phyloP scores from a whole-genome alignment of 2,113 vertebrate species.

The Tauraco erythrolophus region DNA sequence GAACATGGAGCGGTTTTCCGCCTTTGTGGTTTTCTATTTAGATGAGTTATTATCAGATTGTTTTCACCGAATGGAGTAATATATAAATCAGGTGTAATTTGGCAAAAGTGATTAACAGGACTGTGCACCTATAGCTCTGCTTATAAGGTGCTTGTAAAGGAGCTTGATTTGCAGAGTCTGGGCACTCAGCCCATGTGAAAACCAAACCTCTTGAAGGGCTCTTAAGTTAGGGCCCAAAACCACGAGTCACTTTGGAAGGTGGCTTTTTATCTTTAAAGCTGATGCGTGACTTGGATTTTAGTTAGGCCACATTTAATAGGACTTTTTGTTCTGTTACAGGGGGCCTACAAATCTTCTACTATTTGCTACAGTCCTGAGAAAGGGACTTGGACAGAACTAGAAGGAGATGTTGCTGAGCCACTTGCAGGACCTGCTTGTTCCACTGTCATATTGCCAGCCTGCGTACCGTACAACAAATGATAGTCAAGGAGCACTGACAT shows the following conservation, averaged over 20 bases:
- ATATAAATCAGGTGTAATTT: neutral
- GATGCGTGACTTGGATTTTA: neutral
- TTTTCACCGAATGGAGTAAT: neutral
- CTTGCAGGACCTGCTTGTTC: constrained; percentile 95
- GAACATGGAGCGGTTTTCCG: neutral
- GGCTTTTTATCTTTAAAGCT: neutral
- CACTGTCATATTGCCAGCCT: constrained; percentile 92
- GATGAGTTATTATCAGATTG: neutral
- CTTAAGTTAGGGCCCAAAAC: neutral
- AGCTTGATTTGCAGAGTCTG: neutral
- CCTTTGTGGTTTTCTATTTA: neutral
- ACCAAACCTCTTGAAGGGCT: neutral
- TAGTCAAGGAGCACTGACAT: neutral
- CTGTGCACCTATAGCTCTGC: neutral
- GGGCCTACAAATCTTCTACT: constrained; percentile 98
- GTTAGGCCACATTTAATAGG: neutral
- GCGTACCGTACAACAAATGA: constrained; percentile 97
- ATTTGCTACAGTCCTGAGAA: constrained; percentile 99
- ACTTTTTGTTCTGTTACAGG: constrained; percentile 79
- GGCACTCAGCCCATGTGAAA: neutral
- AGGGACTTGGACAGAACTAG: constrained; percentile 95
- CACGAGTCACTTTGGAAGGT: neutral
- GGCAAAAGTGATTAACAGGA: neutral
- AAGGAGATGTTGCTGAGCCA: constrained; percentile 97
- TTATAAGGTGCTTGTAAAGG: neutral